A percentile compares a stretch with the other conserved stretches of the same genome.
These are phyloP conservation scores for Archegozetes longisetosus DNA, from an alignment of 1,140 invertebrate species.

Conservation along the genomic window DNA sequence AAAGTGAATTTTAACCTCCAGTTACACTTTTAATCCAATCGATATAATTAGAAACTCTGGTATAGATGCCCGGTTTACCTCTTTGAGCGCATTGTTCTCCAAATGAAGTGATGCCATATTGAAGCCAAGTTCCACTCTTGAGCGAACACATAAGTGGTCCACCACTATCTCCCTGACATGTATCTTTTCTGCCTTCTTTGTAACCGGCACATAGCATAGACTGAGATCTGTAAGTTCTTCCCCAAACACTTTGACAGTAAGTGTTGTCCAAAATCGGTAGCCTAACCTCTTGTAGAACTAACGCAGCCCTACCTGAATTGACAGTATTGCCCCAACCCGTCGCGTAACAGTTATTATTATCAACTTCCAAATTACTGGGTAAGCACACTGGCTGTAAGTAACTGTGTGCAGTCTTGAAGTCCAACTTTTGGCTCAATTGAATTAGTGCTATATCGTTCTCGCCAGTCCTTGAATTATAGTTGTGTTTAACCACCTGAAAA, in stretches of 20 bases:
- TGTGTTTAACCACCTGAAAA: not conserved
- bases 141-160: conserved; percentile 47
- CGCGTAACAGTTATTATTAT: not conserved
- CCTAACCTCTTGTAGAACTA: conserved; percentile 55
- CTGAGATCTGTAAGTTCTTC: not conserved
- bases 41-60: conserved; percentile 65
- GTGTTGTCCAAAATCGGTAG: conserved; percentile 36
- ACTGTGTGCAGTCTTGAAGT: not conserved
- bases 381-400: not conserved
- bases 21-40: conserved; percentile 47
- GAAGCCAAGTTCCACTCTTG: conserved; percentile 46
- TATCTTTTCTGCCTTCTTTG: conserved; percentile 61
- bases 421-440: not conserved
- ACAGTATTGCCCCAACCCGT: conserved; percentile 16
- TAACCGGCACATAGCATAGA: conserved; percentile 73
- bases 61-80: conserved; percentile 83
- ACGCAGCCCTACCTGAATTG: conserved; percentile 25
- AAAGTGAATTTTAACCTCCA: too few relatives aligned
- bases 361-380: not conserved
- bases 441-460: conserved; percentile 10
- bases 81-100: conserved; percentile 79
- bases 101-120: conserved; percentile 66
- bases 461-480: not conserved
- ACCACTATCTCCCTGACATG: conserved; percentile 70
- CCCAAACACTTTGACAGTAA: conserved; percentile 34